Percentiles rank a stretch among this genome's conserved stretches.
Conservation (phyloP, 64 coral and sea anemone species). For the Montipora foliosa region DNA sequence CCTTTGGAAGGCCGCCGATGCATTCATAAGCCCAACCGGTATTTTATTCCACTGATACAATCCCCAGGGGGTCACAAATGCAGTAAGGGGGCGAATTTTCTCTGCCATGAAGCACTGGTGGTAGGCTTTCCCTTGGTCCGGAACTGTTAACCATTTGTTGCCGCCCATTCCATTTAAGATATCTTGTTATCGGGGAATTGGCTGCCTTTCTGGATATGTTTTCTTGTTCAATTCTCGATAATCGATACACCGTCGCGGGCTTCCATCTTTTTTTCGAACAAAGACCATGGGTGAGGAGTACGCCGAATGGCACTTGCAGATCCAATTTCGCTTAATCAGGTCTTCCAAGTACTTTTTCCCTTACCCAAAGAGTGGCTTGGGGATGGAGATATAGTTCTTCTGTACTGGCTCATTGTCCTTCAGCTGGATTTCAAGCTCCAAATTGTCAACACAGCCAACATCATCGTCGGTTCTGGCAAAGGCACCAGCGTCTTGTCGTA, state of each 20-base stretch:
- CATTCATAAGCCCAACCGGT: not conserved
- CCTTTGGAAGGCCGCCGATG: not conserved
- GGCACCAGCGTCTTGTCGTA: slow-evolving; percentile 53
- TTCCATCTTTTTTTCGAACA: too few relatives aligned
- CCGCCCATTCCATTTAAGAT: too few relatives aligned
- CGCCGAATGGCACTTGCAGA: too few relatives aligned
- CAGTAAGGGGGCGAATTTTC: not conserved
- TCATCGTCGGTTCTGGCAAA: slow-evolving; percentile 45
- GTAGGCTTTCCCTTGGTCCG: not conserved
- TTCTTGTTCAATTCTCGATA: not conserved
- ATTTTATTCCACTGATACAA: slow-evolving; percentile 23
- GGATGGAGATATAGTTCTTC: slow-evolving; percentile 34
- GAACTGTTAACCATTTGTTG: not conserved
- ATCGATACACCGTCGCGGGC: too few relatives aligned
- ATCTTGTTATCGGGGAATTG: too few relatives aligned
- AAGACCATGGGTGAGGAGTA: too few relatives aligned
- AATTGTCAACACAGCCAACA: slow-evolving; percentile 44
- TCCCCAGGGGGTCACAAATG: slow-evolving; percentile 5
- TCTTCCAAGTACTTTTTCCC: too few relatives aligned
- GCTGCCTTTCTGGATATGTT: too few relatives aligned
- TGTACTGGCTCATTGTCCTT: slow-evolving; percentile 63
- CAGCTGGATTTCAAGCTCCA: slow-evolving; percentile 56
- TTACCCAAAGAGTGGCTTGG: slow-evolving; percentile 49
- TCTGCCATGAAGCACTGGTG: slow-evolving; percentile 6
- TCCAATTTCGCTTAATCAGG: too few relatives aligned